Base-by-base conservation (phyloP, 2,888 invertebrate species). In the Eupithecia tripunctaria region DNA sequence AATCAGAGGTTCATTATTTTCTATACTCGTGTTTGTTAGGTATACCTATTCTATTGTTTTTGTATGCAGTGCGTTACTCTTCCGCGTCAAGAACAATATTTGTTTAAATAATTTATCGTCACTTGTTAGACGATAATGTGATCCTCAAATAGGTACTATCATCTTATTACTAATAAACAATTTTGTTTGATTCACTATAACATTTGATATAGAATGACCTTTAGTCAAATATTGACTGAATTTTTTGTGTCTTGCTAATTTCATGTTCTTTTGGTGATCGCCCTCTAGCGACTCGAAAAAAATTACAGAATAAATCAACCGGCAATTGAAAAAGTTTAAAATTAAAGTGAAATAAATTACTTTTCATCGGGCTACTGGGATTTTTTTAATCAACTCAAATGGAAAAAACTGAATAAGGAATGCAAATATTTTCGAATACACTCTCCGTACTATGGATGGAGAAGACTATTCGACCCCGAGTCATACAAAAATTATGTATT, bases 1-100 rank as follows among this genome's bases (percentile, higher is more conserved):
- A 65, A 69, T 60, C 47, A 65, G 18, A 60, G 36, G 25, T 47
- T 63, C 32, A 66, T 65, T 41, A 65, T n/a, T 65, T 65, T 60
- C 38, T 41, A 29, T 29, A 21, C 36, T n/a, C 14, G 38, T 63
- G 36, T n/a, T 70, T 5, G 62, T 43, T 43, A 41, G n/a, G n/a
- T n/a, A n/a, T n/a, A n/a, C n/a, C n/a, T 67, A 47, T 69, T 69
- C 65, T 67, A 71, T 76, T 78, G 75, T 78, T 78, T 75, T 78
- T 72, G 56, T 76, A 36, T 32, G n/a, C 62, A 72, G 73, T 76
- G 75, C 69, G 70, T 77, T 74, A 71, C 68, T 79, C 79, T 78
- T 79, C 78, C 78, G 73, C 68, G 63, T 76, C 64, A 67, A 65
- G 36, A 71, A 75, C 51, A 71, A 75, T 76, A 71, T 76, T 76